These are phyloP conservation scores for Ispidina picta DNA, from an alignment of 2,797 vertebrate species.

Conservation along the genomic window DNA sequence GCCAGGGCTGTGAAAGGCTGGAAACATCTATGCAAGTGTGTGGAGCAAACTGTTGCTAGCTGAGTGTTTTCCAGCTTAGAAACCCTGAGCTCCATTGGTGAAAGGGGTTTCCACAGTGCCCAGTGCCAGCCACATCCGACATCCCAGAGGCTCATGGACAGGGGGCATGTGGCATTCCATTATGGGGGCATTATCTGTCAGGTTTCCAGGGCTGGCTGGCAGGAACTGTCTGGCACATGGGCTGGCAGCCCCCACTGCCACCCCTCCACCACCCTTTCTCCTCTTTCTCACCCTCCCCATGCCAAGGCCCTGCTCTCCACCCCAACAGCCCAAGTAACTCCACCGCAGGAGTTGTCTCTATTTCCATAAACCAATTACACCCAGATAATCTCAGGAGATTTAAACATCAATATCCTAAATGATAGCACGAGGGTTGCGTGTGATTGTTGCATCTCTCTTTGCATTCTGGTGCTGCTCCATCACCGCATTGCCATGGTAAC, in stretches of 20 bases:
- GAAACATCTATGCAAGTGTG: accelerated
- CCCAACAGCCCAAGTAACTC: neutral
- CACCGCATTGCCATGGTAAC: conserved; percentile 69
- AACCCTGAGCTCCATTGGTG: accelerated
- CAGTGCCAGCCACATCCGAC: accelerated
- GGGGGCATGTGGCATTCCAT: neutral
- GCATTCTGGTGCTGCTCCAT: conserved; percentile 28
- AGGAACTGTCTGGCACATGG: neutral
- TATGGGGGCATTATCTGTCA: accelerated
- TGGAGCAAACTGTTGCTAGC: conserved; percentile 13
- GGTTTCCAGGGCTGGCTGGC: neutral
- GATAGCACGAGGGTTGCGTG: conserved; percentile 7
- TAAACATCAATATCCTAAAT: conserved; percentile 67
- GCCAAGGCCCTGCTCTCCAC: neutral
- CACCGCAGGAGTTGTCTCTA: neutral
- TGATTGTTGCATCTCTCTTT: neutral
- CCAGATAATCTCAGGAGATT: conserved; percentile 69
- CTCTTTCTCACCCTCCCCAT: neutral
- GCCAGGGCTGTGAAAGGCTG: neutral
- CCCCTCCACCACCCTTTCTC: neutral
- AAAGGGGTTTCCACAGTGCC: accelerated
- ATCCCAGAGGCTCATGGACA: neutral
- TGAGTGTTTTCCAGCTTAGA: accelerated
- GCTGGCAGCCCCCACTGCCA: neutral
- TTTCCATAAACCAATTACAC: conserved; percentile 81